Base-by-base conservation (phyloP, 2,113 vertebrate genomes). In the Burhinus oedicnemus region DNA sequence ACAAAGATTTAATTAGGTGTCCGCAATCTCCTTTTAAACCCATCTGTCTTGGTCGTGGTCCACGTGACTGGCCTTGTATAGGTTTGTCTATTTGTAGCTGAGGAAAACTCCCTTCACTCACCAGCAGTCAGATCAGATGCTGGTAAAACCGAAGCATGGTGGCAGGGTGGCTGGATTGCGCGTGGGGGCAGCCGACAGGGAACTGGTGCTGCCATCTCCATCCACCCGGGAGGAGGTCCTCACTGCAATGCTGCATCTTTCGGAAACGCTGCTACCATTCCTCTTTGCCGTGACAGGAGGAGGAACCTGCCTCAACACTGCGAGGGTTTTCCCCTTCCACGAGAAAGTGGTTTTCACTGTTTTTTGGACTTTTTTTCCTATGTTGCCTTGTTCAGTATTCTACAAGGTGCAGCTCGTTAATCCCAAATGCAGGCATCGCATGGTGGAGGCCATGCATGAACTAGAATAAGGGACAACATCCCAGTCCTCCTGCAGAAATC, bases 91-190 rank as follows among this genome's bases (percentile, higher is more conserved):
- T 44, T 15, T 32, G 51, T 23, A 32, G 20, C 30, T 55, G 42
- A 71, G 81, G 65, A 71, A 36, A 42, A 25, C 25, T 36, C 25
- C 36, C 44, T n/a, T 86, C 32, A 2, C 27, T 57, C 68, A 34
- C 6, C 17, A 40, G 82, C 38, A 27, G 60, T 19, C 10, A 11
- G 52, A 23, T 32, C n/a, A 30, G 54, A 44, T 1, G 4, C 27
- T 1, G 0, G 10, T 38, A 29, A 68, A 60, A 29, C 32, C 34
- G 14, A 21, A 32, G 32, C 36, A 0, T 2, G 44, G 4, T 22
- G 36, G 12, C 32, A 9, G 26, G 36, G 51, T 34, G 54, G 62
- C 36, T 30, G 54, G 65, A 5, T n/a, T 30, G 42, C 3, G 72
- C 22, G 1, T 16, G 12, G 8, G 36, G 61, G 52, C 62, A 23